Base-by-base conservation (phyloP, 2,113 vertebrate species). In the Caranx ignobilis region DNA sequence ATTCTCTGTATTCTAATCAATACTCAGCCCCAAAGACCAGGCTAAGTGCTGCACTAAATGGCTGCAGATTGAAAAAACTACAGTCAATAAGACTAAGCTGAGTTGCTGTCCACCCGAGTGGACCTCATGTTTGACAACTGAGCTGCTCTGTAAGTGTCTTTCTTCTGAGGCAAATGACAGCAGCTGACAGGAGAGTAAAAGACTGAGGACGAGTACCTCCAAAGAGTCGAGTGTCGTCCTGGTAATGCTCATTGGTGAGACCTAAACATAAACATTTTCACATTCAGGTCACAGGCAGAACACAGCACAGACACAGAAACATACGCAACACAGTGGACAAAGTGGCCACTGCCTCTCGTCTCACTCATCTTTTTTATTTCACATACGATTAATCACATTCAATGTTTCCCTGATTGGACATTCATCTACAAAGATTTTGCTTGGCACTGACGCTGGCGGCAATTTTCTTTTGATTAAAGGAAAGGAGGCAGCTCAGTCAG, bases 191-290 rank as follows among this genome's bases (percentile, higher is more conserved):
- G 86, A 88, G 71, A 85, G 81, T 81, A 92, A 83, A 87, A 89
- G 80, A 89, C 83, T 88, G 87, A 89, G 83, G 91, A 87, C 75
- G 77, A 90, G 92, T 95, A 95, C 95, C 95, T 95, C 95, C 93
- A 92, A 95, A 94, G 84, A 95, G 95, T 61, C 93, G 93, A 26
- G 93, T 94, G 90, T 95, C 94, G 91, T 95, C 95, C 93, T 93
- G 95, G 95, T 95, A 95, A 95, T 92, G 95, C 85, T 95, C 94
- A 94, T 89, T 92, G 94, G 93, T 93, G 89, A 95, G 89, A 95
- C 95, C 95, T 95, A 94, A 93, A 95, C 95, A 95, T 94, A 95
- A 89, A 95, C 93, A 95, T 93, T 75, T 92, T 72, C 59, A 93
- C 92, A 93, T 94, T 95, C 91, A 94, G 93, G 82, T 94, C 92